Evolutionary conservation across 1,140 invertebrate species (phyloP).

Genomic region (Choristoneura fumiferana): DNA sequence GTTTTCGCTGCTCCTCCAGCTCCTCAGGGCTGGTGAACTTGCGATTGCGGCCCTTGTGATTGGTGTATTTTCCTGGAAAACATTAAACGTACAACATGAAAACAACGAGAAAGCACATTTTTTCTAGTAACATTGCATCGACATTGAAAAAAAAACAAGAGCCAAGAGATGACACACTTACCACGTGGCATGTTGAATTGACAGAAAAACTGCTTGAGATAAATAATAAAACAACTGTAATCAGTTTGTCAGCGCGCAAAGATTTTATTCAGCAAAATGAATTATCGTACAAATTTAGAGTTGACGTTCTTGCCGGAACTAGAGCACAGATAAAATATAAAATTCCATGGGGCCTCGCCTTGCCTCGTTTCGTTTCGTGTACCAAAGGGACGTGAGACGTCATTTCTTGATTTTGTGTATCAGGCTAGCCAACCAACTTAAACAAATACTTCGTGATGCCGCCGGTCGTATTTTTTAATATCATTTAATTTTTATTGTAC

Average conservation of each 20-base stretch:
- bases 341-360: no score
- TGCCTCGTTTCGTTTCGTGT: no score
- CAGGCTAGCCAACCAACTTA: no score
- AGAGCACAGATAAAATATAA: slow-evolving; percentile 4
- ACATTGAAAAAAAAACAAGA: slow-evolving; percentile 53
- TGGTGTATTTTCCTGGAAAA: slow-evolving; percentile 88
- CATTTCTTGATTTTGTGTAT: no score
- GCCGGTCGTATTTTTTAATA: no score
- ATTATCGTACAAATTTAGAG: slow-evolving; percentile 64
- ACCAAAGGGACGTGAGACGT: no score
- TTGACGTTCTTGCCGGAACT: slow-evolving; percentile 53
- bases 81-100: slow-evolving; percentile 32
- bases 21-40: slow-evolving; percentile 97
- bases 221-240: slow-evolving; percentile 20
- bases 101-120: slow-evolving; percentile 52
- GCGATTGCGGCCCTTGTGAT: slow-evolving; percentile 94
- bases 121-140: slow-evolving; percentile 59
- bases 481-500: no score
- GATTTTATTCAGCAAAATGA: slow-evolving; percentile 39
- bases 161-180: slow-evolving; percentile 39
- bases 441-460: no score
- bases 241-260: neutral
- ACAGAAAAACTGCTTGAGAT: slow-evolving; percentile 14
- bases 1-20: slow-evolving; percentile 91
- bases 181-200: slow-evolving; percentile 63